phyloP scores from a whole-genome alignment of 1,140 invertebrate genomes.

The Bradynema listronoti region DNA sequence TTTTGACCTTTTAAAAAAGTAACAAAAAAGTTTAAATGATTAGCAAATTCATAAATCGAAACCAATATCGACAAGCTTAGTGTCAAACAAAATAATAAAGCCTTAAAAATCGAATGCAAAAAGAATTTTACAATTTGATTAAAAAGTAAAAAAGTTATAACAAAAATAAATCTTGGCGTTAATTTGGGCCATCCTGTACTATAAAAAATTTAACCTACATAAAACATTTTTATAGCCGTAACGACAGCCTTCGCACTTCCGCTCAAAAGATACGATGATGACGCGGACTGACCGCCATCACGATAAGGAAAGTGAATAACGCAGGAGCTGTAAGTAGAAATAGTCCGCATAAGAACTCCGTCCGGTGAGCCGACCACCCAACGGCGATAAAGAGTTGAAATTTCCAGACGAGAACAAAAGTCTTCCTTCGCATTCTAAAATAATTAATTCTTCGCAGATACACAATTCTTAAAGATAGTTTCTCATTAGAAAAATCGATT shows the following conservation, averaged over 20 bases:
- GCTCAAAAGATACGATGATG: conserved; percentile 24
- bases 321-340: conserved; percentile 13
- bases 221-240: conserved; percentile 15
- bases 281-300: background rate
- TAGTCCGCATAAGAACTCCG: conserved; percentile 27
- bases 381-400: conserved; percentile 21
- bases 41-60: too few species aligned
- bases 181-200: too few species aligned
- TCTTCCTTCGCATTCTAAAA: conserved; percentile 3
- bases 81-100: too few species aligned
- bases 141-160: too few species aligned
- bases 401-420: conserved; percentile 16
- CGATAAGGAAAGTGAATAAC: conserved; percentile 27
- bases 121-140: too few species aligned
- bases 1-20: too few species aligned
- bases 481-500: background rate
- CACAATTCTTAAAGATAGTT: too few species aligned
- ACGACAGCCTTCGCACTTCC: conserved; percentile 21
- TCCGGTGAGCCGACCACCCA: conserved; percentile 30
- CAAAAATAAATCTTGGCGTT: too few species aligned
- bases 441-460: background rate
- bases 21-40: too few species aligned
- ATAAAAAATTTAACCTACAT: too few species aligned
- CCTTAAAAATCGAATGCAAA: too few species aligned
- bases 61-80: too few species aligned